phyloP scores from a whole-genome alignment of 2,797 vertebrate genomes.

The Brachyrhaphis roseni region DNA sequence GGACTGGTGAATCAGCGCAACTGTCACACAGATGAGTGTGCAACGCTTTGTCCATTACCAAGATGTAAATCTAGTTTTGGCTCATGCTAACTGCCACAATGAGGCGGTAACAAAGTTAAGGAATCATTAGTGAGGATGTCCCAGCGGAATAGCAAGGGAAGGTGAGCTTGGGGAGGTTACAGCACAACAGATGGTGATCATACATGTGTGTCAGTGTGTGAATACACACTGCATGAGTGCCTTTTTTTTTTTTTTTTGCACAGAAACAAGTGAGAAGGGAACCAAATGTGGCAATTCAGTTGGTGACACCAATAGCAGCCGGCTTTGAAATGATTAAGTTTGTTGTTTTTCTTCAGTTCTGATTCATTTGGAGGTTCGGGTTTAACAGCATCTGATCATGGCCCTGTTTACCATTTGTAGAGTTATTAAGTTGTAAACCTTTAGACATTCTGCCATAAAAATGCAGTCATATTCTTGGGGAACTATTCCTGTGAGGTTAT shows the following conservation, averaged over 20 bases:
- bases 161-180: constrained; percentile 67
- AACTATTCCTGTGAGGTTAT: neutral
- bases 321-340: constrained; percentile 5
- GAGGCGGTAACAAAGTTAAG: constrained; percentile 77
- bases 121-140: constrained; percentile 76
- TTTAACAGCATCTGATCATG: neutral
- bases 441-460: neutral
- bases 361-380: constrained; percentile 14
- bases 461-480: neutral
- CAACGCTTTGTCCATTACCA: constrained; percentile 48
- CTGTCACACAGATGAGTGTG: constrained; percentile 55
- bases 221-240: constrained; percentile 41
- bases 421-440: neutral
- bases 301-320: constrained; percentile 12
- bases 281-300: constrained; percentile 30
- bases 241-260: constrained; percentile 53
- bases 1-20: constrained; percentile 53
- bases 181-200: constrained; percentile 76
- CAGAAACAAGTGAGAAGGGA: constrained; percentile 43
- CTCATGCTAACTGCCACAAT: constrained; percentile 63
- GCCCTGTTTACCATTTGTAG: constrained; percentile 9
- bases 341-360: constrained; percentile 18
- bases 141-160: constrained; percentile 58
- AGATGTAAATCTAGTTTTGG: constrained; percentile 55
- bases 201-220: constrained; percentile 68